These are phyloP conservation scores for Crioceris asparagi DNA, from an alignment of 2,888 invertebrate species.

Conservation along the genomic window DNA sequence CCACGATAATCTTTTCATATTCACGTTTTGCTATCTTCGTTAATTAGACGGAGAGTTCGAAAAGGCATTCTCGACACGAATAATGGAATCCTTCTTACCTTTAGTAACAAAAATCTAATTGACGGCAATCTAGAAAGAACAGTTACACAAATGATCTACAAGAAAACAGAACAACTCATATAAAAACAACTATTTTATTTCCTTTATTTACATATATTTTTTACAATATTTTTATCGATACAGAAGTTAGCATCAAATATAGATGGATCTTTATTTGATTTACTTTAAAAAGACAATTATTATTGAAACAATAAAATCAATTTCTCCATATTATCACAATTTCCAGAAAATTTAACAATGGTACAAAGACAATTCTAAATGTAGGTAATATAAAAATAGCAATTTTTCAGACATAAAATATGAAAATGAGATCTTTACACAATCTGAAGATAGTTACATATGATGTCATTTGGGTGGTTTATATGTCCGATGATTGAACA, in stretches of 20 bases:
- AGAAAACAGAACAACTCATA: slow-evolving; percentile 24
- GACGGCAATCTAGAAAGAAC: too few relatives aligned
- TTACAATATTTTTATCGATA: slow-evolving; percentile 32
- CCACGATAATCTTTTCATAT: too few relatives aligned
- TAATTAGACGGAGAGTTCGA: too few relatives aligned
- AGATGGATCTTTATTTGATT: slow-evolving; percentile 29
- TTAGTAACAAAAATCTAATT: too few relatives aligned
- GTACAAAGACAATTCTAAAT: slow-evolving; percentile 23
- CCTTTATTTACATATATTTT: slow-evolving; percentile 31
- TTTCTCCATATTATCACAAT: slow-evolving; percentile 31
- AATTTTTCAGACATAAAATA: slow-evolving; percentile 21
- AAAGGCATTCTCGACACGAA: too few relatives aligned
- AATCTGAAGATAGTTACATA: too few relatives aligned
- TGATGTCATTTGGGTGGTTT: too few relatives aligned
- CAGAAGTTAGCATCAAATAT: slow-evolving; percentile 36
- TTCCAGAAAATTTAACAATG: slow-evolving; percentile 33
- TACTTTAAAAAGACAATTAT: slow-evolving; percentile 23
- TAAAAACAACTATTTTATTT: slow-evolving; percentile 30
- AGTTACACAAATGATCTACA: too few relatives aligned
- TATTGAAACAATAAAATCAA: slow-evolving; percentile 25
- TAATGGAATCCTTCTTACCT: too few relatives aligned
- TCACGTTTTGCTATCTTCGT: too few relatives aligned
- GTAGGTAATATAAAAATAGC: slow-evolving; percentile 27
- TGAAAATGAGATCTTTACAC: slow-evolving; percentile 21
- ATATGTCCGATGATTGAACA: too few relatives aligned